Base-by-base conservation (phyloP, 2,113 vertebrate genomes). In the Apeltes quadracus region DNA sequence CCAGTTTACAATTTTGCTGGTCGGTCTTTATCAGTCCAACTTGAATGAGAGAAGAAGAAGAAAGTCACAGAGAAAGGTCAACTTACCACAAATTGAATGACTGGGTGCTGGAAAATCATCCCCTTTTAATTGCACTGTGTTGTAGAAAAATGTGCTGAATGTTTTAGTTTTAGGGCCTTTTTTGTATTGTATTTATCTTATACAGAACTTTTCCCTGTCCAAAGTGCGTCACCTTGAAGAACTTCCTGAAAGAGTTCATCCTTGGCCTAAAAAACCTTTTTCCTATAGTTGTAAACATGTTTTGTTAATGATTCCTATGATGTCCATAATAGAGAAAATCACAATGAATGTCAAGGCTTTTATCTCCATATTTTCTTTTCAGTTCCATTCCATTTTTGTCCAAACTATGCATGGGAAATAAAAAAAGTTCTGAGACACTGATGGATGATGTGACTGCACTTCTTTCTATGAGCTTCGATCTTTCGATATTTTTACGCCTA, bases 381-480 rank as follows among this genome's bases (percentile, higher is more conserved):
- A 83, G 90, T 89, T 92, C 82, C 93, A 94, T 92, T 94, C 93
- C 92, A 93, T 91, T 93, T 87, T 88, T 93, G 92, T 94, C 91
- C 92, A 93, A 94, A 93, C 94, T 95, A 95, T 95, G 94, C 94
- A 95, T 95, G 93, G 91, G 87, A 93, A 94, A 93, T 93, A 89
- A 94, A 92, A 93, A 90, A 92, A 91, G 85, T 92, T 90, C 90
- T 88, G 84, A 91, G 90, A 94, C 90, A 92, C 87, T 88, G 90
- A 86, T 84, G 53, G 50, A 43, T 32, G 79, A 84, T 73, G 66
- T 46, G 68, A 23, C 34, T 69, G 43, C 18, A 62, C 59, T 75
- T 90, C 66, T 85, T 77, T 64, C 68, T 29, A 25, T 12, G 55
- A 36, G n/a, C 16, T 71, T 13, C 18, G 3, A 2, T 58, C 7